These are phyloP conservation scores for Alosa sapidissima DNA, from an alignment of 2,797 vertebrate genomes.

Conservation along the genomic window DNA sequence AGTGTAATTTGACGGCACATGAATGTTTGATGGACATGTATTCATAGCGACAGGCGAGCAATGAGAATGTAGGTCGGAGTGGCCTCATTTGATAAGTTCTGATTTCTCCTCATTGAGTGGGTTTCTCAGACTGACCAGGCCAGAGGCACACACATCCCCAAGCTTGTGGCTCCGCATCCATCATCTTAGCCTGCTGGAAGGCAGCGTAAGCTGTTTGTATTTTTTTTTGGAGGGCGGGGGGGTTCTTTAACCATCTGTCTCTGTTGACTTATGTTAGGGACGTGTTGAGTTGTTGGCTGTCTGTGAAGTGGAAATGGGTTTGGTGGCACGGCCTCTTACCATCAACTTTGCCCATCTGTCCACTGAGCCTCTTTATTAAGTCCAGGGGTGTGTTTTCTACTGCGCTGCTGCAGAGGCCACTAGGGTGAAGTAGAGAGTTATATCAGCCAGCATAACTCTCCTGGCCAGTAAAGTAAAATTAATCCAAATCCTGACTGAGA, in stretches of 20 bases:
- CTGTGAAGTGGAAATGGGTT: background rate
- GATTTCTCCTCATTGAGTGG: background rate
- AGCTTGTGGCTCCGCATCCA: background rate
- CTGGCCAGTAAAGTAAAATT: background rate
- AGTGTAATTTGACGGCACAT: constrained; percentile 13
- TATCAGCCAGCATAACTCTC: background rate
- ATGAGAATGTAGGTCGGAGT: constrained; percentile 13
- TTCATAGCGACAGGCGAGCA: constrained; percentile 14
- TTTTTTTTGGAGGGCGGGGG: background rate
- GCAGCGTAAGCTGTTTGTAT: background rate
- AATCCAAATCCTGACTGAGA: background rate
- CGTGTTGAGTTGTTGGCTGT: background rate
- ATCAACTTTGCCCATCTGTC: constrained; percentile 5
- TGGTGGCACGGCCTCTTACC: background rate
- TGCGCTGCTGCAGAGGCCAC: background rate
- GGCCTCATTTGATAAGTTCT: constrained; percentile 9
- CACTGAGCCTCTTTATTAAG: background rate
- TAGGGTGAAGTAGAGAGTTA: background rate
- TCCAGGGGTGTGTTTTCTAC: background rate
- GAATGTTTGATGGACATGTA: constrained; percentile 21
- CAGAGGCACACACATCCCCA: background rate
- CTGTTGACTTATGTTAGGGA: constrained; percentile 15
- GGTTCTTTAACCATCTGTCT: background rate
- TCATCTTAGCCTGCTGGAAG: background rate
- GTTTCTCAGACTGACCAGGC: background rate